Evolutionary conservation across 1,140 invertebrate species (phyloP).

Genomic region (Drosophila ironensis): DNA sequence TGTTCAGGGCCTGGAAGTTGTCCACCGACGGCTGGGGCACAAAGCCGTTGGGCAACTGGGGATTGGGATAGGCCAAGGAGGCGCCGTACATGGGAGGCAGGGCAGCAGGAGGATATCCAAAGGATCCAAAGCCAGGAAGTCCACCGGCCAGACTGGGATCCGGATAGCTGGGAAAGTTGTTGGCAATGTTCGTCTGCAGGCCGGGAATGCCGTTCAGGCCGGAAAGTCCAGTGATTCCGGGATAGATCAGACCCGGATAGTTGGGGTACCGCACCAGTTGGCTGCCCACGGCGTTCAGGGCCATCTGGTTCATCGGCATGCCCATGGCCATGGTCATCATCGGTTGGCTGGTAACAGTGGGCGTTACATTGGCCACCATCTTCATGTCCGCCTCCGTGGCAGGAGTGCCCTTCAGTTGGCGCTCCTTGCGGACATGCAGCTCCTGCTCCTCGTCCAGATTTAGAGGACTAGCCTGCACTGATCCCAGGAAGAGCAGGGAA

Average conservation of each 20-base stretch:
- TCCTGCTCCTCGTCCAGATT: conserved; percentile 10
- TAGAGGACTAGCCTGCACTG: conserved; percentile 27
- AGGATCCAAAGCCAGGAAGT: not conserved
- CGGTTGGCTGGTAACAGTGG: conserved; percentile 1
- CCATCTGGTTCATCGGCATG: conserved; percentile 50
- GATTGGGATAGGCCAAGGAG: conserved; percentile 22
- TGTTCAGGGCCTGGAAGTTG: conserved; percentile 46
- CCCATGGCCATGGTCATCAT: conserved; percentile 33
- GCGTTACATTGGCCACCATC: conserved; percentile 60
- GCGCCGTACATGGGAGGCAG: conserved; percentile 3
- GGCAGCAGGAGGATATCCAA: conserved; percentile 38
- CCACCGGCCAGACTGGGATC: conserved; percentile 32
- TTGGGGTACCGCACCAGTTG: conserved; percentile 54
- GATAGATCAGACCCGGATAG: conserved; percentile 45
- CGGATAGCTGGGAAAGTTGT: conserved; percentile 36
- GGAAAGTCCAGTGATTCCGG: not conserved
- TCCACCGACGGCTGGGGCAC: conserved; percentile 42
- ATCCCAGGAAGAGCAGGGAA: conserved; percentile 38
- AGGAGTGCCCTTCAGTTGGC: conserved; percentile 47
- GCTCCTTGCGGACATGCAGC: conserved; percentile 35
- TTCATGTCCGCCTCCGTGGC: conserved; percentile 53
- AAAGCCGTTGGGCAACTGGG: conserved; percentile 44
- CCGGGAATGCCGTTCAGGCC: conserved; percentile 25
- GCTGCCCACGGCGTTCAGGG: conserved; percentile 24
- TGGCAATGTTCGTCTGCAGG: conserved; percentile 41